A percentile compares a stretch with the other conserved stretches of the same genome.
Conservation (phyloP, 35 echinoderm and acorn worm species). For the Stichopus chloronotus region DNA sequence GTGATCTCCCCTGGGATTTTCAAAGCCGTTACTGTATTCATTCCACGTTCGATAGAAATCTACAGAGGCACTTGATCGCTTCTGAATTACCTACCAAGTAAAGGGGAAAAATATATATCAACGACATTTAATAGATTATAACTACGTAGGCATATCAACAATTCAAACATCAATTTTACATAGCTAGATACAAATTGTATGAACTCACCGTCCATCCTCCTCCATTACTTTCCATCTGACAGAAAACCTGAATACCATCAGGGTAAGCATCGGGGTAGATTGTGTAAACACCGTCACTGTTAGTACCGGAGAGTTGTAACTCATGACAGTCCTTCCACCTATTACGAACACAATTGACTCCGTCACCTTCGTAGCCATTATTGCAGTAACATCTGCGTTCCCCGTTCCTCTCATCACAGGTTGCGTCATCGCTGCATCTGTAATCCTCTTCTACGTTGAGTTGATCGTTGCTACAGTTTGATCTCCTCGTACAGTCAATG, state of each 20-base stretch:
- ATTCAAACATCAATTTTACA: too few relatives aligned
- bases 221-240: background rate
- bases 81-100: too few relatives aligned
- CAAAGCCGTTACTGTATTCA: too few relatives aligned
- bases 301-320: background rate
- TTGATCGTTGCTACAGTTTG: background rate
- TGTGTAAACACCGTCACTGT: background rate
- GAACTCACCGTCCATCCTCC: background rate
- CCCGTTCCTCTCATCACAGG: background rate
- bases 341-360: background rate
- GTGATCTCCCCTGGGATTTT: too few relatives aligned
- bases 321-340: background rate
- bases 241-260: background rate
- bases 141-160: too few relatives aligned
- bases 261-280: background rate
- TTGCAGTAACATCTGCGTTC: background rate
- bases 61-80: too few relatives aligned
- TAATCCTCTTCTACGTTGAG: background rate
- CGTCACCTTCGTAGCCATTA: conserved; percentile 45
- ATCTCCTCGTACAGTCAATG: background rate
- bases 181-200: background rate
- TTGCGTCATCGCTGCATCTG: background rate
- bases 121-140: too few relatives aligned
- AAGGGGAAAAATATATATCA: too few relatives aligned
- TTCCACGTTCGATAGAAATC: too few relatives aligned